phyloP scores from a whole-genome alignment of 1,140 invertebrate genomes.

The Aphis gossypii region DNA sequence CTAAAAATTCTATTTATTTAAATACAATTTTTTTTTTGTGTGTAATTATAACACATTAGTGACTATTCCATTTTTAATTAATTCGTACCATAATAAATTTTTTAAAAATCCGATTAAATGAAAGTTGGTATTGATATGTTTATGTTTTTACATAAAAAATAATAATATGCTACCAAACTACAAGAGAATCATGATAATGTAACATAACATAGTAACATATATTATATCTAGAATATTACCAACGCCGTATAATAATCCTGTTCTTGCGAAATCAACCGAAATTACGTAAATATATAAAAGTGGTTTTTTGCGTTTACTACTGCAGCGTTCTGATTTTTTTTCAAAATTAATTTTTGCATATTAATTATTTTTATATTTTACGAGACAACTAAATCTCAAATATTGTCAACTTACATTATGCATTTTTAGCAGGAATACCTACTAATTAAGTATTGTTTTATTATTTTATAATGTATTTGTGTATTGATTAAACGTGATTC shows the following conservation, averaged over 20 bases:
- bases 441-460: not conserved
- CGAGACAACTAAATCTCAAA: not conserved
- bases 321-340: not conserved
- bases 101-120: not conserved
- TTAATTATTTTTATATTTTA: not conserved
- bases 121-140: not conserved
- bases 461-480: not conserved
- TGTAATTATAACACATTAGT: not conserved
- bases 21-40: not conserved
- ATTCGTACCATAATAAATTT: not conserved
- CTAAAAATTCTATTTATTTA: not conserved
- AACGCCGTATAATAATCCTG: constrained; percentile 1
- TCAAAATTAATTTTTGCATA: not conserved
- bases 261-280: constrained; percentile 17
- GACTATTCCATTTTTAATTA: not conserved
- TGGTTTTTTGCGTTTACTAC: not conserved
- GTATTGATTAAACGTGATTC: not conserved
- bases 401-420: not conserved
- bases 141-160: not conserved
- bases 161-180: not conserved
- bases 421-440: not conserved
- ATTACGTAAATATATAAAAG: constrained; percentile 26
- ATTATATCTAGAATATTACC: not conserved
- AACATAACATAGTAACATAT: not conserved
- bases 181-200: not conserved